Base-by-base conservation (phyloP, 1,140 invertebrate species). In the Papilio dardanus region DNA sequence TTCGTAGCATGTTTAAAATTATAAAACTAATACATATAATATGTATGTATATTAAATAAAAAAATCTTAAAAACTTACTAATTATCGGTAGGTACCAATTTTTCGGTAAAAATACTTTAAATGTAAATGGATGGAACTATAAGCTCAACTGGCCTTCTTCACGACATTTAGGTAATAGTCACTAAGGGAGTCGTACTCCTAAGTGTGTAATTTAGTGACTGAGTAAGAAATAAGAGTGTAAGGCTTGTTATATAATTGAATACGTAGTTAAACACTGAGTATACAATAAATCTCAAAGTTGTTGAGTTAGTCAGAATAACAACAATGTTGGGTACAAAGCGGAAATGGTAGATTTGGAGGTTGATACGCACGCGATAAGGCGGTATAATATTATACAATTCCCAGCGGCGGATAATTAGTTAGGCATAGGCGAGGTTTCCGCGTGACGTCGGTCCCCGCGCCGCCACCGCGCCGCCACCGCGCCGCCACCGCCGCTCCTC, bases 391-490 rank as follows among this genome's bases (percentile, higher is more conserved):
- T 75, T 75, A 65, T 75, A 77, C 50, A 75, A 84, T 79, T 74
- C 37, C 73, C 73, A 76, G 65, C 76, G 71, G 71, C 35, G 54
- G 75, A 79, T 79, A 83, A 78, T 81, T 76, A 79, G 79, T 71
- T 81, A 83, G 81, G 78, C 76, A 77, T 79, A 78, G 69, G 65
- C 74, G 75, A 68, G 74, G 79, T 85, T 92, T 92, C 87, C 89
- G 89, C 84, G 82, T 90, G 78, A 71, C 73, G 75, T n/a, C 66
- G 77, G 58, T 31, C 33, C 42, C 68, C 37, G 33, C 68, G 66
- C 74, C n/a, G n/a, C n/a, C n/a, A n/a, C n/a, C n/a, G 71, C 71
- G 69, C 71, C 69, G 75, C 75, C 74, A 37, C 68, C 77, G 71
- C 71, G 69, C 71, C 69, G 75, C 75, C 74, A 37, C 68, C 77